Evolutionary conservation across 2,113 vertebrate genomes (phyloP), one percentile per base, ranked within the genome.

Genomic region (Hemibagrus wyckioides): DNA sequence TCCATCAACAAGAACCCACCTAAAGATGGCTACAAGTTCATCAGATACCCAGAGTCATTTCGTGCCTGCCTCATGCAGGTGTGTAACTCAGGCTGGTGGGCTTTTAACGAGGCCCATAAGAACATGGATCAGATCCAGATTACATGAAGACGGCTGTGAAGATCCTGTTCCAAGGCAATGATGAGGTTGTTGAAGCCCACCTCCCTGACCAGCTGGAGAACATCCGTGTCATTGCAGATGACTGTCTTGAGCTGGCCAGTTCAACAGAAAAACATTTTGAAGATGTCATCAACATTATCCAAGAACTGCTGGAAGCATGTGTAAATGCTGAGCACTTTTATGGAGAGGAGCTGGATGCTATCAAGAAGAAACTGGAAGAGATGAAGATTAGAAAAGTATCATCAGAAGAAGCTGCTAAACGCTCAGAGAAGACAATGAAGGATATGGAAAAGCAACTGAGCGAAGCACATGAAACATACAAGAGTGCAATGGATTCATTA

Each of bases 61-160:
- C 89, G 82, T 15, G 91, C 90, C 48, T 84, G 65, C 21, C 82
- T 84, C 65, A 84, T 89, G 84, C 91, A 93, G 67, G 89, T 93
- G 23, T 89, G 89, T 57, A 91, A 91, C 73, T 85, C 79, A 48
- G 92, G 65, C 48, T 84, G 65, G 65, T 0, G 50, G 48, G 82
- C 65, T 84, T 80, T 82, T 80, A 80, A 75, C 8, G 56, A 90
- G 71, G 71, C 71, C n/a, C 82, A 80, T 54, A 88, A 91, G 44
- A 93, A 89, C 71, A 92, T 92, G 92, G 90, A 92, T 83, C 88
- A 91, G 67, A 92, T 52, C 90, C 91, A 21, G 82, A 87, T 63
- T 90, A 92, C 87, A 92, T 93, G 88, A 91, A 89, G 39, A 67
- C 0, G 0, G 85, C 89, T 2, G 85, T 91, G 41, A 89, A 91